These are phyloP conservation scores for Chloroclysta siterata DNA, from an alignment of 2,888 invertebrate genomes.

Conservation along the genomic window DNA sequence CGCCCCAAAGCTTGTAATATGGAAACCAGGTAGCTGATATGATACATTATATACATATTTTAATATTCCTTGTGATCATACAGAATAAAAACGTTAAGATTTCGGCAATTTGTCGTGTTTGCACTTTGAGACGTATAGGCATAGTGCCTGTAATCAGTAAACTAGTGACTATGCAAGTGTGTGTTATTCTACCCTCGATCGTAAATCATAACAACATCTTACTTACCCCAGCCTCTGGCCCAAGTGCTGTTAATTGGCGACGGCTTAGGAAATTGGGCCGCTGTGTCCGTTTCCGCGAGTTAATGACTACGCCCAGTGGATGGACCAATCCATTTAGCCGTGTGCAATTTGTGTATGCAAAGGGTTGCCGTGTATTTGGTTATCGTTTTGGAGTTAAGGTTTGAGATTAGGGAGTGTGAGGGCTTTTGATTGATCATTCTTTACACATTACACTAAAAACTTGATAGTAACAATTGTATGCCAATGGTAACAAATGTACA, in stretches of 20 bases:
- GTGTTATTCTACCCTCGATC: conserved; percentile 12
- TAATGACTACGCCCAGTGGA: conserved; percentile 82
- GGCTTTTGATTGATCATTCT: neutral
- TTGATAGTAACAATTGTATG: too few relatives aligned
- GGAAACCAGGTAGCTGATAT: too few relatives aligned
- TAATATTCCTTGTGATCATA: too few relatives aligned
- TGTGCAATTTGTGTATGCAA: conserved; percentile 79
- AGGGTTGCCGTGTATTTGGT: conserved; percentile 66
- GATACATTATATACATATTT: too few relatives aligned
- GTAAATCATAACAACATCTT: conserved; percentile 36
- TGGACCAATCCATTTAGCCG: conserved; percentile 82
- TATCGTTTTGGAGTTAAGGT: conserved; percentile 33
- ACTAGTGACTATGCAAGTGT: too few relatives aligned
- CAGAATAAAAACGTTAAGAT: too few relatives aligned
- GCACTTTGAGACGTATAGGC: too few relatives aligned
- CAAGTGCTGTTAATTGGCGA: conserved; percentile 66
- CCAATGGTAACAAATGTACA: too few relatives aligned
- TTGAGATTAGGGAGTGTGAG: conserved; percentile 14
- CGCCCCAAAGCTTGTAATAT: too few relatives aligned
- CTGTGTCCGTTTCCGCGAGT: conserved; percentile 82
- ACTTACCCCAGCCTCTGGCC: conserved; percentile 11
- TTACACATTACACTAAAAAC: too few relatives aligned
- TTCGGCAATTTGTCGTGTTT: too few relatives aligned
- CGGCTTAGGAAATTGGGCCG: conserved; percentile 81
- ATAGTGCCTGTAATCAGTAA: too few relatives aligned